Evolutionary conservation across 2,113 vertebrate species (phyloP).

Genomic region (Paratilapia polleni): DNA sequence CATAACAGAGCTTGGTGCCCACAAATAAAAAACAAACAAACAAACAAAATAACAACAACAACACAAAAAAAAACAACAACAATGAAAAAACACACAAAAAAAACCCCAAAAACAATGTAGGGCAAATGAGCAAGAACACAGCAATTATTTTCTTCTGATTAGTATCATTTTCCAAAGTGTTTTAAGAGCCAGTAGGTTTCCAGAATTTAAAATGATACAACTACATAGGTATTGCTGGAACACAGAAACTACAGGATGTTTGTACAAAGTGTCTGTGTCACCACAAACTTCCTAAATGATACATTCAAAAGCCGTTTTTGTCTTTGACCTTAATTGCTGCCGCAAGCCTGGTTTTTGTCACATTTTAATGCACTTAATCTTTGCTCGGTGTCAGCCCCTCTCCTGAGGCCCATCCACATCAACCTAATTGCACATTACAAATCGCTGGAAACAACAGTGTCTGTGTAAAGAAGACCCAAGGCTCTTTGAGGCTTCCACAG

Average conservation of each 20-base stretch:
- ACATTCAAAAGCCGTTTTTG: constrained; percentile 37
- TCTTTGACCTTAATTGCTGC: constrained; percentile 65
- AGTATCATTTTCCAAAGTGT: background rate
- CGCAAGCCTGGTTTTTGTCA: constrained; percentile 48
- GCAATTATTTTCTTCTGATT: background rate
- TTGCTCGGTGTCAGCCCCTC: constrained; percentile 42
- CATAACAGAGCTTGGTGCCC: background rate
- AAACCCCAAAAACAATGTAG: background rate
- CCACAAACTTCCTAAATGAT: constrained; percentile 33
- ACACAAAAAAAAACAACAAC: no score
- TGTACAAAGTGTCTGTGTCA: constrained; percentile 8
- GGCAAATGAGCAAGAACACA: background rate
- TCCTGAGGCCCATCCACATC: constrained; percentile 30
- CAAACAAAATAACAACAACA: no score
- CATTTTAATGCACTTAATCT: constrained; percentile 65
- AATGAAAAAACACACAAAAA: no score
- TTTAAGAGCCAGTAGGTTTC: background rate
- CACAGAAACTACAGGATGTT: background rate
- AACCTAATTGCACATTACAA: constrained; percentile 58
- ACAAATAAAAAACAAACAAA: no score
- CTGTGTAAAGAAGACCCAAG: constrained; percentile 36
- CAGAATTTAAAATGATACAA: background rate
- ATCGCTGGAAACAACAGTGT: constrained; percentile 40
- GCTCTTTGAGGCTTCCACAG: constrained; percentile 10
- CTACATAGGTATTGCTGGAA: background rate